Evolutionary conservation across 92 coral and sea anemone species (phyloP).

Genomic region (Pocillopora meandrina): DNA sequence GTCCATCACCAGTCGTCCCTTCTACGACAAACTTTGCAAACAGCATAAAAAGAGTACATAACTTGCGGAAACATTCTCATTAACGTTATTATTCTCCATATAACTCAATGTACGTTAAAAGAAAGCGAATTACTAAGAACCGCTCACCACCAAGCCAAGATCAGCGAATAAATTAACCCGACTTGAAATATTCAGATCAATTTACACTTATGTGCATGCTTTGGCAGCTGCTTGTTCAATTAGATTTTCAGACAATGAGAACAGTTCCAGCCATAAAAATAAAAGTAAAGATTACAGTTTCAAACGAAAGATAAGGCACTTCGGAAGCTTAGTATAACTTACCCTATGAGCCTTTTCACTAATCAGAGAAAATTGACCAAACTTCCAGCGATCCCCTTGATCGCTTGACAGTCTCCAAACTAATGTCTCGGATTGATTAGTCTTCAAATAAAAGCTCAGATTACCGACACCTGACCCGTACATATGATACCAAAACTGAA

Average conservation of each 20-base stretch:
- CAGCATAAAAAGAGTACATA: background rate
- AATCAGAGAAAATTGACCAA: conserved; percentile 42
- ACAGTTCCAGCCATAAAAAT: too few relatives aligned
- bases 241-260: too few relatives aligned
- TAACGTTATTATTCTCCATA: too few relatives aligned
- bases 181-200: too few relatives aligned
- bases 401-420: conserved; percentile 49
- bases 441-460: conserved; percentile 30
- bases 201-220: too few relatives aligned
- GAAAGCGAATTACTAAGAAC: too few relatives aligned
- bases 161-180: too few relatives aligned
- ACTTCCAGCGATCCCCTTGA: conserved; percentile 50
- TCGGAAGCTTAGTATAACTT: background rate
- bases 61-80: too few relatives aligned
- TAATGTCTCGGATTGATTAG: conserved; percentile 39
- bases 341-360: background rate
- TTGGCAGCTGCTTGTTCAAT: too few relatives aligned
- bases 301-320: background rate
- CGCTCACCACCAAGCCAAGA: too few relatives aligned
- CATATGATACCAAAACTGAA: conserved; percentile 74
- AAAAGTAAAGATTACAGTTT: too few relatives aligned
- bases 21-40: conserved; percentile 54
- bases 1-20: conserved; percentile 41
- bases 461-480: conserved; percentile 43
- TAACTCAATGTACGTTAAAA: too few relatives aligned